Conservation (phyloP, 2,113 vertebrate genomes). For the Corynorhinus townsendii region DNA sequence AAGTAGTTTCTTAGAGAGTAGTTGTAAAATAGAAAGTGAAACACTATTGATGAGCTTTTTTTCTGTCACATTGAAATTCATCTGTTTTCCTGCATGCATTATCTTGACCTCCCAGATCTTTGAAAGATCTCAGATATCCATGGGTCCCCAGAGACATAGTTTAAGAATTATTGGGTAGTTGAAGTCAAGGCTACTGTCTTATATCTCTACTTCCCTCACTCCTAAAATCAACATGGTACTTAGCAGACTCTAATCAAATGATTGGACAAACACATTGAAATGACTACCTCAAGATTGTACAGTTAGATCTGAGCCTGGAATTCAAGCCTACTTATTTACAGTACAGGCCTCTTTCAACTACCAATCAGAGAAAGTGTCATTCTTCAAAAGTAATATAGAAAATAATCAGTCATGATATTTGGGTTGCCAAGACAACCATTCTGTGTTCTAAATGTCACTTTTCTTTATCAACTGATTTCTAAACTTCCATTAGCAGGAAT, state of each 20-base stretch:
- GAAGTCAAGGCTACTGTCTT: neutral
- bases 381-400: neutral
- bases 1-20: neutral
- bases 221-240: neutral
- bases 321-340: neutral
- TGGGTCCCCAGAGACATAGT: neutral
- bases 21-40: neutral
- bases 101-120: neutral
- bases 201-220: fast-evolving
- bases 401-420: neutral
- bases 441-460: neutral
- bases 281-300: neutral
- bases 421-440: neutral
- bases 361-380: neutral
- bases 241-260: neutral
- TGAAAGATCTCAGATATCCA: neutral
- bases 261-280: neutral
- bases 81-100: neutral
- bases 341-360: neutral
- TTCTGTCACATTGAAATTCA: neutral
- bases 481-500: neutral
- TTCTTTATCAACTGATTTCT: neutral
- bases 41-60: neutral
- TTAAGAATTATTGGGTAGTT: neutral
- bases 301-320: neutral